phyloP scores from a whole-genome alignment of 92 coral and sea anemone species.

The Pocillopora meandrina region DNA sequence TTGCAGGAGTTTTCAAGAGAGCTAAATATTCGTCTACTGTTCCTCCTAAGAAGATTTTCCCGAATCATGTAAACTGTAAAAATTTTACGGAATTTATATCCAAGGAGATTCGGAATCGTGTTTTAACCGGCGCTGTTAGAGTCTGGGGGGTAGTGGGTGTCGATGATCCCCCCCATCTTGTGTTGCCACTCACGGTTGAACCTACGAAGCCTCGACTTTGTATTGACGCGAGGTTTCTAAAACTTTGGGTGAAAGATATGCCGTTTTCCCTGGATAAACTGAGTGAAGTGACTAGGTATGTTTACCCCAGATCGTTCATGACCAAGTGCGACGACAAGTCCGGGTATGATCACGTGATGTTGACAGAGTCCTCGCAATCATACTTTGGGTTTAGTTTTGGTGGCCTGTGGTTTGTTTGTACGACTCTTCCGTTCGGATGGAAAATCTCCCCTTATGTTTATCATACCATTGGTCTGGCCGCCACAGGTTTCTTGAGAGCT shows the following conservation, averaged over 20 bases:
- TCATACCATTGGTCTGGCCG: too few relatives aligned
- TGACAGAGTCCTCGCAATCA: too few relatives aligned
- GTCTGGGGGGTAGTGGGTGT: too few relatives aligned
- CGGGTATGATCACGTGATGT: slow-evolving; percentile 28
- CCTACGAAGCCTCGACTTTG: too few relatives aligned
- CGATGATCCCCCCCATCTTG: too few relatives aligned
- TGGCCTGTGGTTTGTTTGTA: slow-evolving; percentile 37
- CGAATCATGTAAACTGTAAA: slow-evolving; percentile 18
- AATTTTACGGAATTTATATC: not conserved
- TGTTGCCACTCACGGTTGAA: too few relatives aligned
- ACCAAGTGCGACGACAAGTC: slow-evolving; percentile 41
- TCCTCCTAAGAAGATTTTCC: slow-evolving; percentile 6
- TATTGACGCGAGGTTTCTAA: too few relatives aligned
- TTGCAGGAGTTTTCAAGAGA: slow-evolving; percentile 15
- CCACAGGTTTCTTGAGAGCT: too few relatives aligned
- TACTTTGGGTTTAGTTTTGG: slow-evolving; percentile 28
- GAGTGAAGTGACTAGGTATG: slow-evolving; percentile 19
- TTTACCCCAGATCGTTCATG: slow-evolving; percentile 7
- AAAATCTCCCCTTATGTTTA: too few relatives aligned
- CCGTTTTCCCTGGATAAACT: too few relatives aligned
- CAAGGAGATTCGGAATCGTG: not conserved
- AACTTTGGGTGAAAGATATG: too few relatives aligned
- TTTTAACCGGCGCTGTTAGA: not conserved
- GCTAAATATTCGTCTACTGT: not conserved
- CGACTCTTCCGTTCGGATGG: too few relatives aligned